Evolutionary conservation across 2,797 vertebrate genomes (phyloP).

Genomic region (Sebastes taczanowskii): DNA sequence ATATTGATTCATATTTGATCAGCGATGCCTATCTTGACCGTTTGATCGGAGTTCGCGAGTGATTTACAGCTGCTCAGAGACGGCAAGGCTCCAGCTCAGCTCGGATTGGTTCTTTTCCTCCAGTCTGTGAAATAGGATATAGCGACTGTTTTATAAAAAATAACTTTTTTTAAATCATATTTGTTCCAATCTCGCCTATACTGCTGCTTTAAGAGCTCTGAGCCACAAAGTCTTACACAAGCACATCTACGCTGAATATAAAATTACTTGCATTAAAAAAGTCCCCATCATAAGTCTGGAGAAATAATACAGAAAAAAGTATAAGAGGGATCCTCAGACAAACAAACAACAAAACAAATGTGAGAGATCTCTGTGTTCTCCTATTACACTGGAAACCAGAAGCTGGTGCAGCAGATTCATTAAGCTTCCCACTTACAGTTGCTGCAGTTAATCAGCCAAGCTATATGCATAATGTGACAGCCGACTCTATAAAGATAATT

Average conservation of each 20-base stretch:
- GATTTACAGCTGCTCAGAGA: too few species aligned
- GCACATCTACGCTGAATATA: background rate
- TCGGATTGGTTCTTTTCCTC: too few species aligned
- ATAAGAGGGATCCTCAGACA: background rate
- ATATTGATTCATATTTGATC: too few species aligned
- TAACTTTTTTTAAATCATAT: too few species aligned
- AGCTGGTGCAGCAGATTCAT: conserved; percentile 20
- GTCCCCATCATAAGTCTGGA: background rate
- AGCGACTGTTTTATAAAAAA: too few species aligned
- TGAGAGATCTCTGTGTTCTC: background rate
- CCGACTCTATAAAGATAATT: conserved; percentile 54
- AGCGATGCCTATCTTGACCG: too few species aligned
- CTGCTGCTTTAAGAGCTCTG: too few species aligned
- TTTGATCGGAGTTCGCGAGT: too few species aligned
- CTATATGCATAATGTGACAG: conserved; percentile 12
- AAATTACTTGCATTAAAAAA: background rate
- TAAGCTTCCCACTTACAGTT: conserved; percentile 6
- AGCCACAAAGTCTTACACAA: background rate
- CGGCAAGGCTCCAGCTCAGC: too few species aligned
- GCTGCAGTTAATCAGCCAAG: conserved; percentile 22
- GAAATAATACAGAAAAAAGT: background rate
- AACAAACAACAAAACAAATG: background rate
- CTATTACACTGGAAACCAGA: background rate
- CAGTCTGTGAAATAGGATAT: too few species aligned
- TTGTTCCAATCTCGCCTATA: too few species aligned